Conservation (phyloP, 1,140 invertebrate species). For the Pectinophora gossypiella region DNA sequence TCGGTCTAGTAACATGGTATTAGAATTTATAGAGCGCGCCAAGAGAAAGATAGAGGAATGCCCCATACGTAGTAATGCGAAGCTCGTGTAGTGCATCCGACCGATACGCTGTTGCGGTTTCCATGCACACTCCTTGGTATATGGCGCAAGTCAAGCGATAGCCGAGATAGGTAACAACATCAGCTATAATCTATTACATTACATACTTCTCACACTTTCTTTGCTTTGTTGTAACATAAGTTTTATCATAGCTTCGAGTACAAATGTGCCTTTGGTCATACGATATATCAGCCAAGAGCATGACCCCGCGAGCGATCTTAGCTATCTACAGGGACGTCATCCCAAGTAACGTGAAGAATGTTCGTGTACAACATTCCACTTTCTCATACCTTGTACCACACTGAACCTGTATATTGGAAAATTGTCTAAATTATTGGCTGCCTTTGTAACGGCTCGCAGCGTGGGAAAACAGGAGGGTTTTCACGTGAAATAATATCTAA, state of each 20-base stretch:
- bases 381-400: conserved; percentile 15
- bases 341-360: no score
- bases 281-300: no score
- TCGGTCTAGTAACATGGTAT: conserved; percentile 31
- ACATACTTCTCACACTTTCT: no score
- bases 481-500: conserved; percentile 36
- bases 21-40: conserved; percentile 41
- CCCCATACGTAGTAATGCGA: conserved; percentile 46
- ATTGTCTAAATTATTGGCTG: conserved; percentile 67
- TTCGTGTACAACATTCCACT: no score
- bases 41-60: conserved; percentile 37
- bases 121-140: conserved; percentile 28
- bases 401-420: conserved; percentile 46
- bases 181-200: no score
- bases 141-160: conserved; percentile 16
- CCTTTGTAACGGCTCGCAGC: conserved; percentile 41
- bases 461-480: conserved; percentile 61
- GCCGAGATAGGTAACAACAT: no score
- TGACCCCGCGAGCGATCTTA: no score
- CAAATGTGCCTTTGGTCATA: no score
- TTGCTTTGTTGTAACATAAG: no score
- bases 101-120: conserved; percentile 57
- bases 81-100: conserved; percentile 35
- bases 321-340: no score
- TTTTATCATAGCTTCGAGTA: no score